These are phyloP conservation scores for Scarus forsteni DNA, from an alignment of 2,797 vertebrate species.

Conservation along the genomic window DNA sequence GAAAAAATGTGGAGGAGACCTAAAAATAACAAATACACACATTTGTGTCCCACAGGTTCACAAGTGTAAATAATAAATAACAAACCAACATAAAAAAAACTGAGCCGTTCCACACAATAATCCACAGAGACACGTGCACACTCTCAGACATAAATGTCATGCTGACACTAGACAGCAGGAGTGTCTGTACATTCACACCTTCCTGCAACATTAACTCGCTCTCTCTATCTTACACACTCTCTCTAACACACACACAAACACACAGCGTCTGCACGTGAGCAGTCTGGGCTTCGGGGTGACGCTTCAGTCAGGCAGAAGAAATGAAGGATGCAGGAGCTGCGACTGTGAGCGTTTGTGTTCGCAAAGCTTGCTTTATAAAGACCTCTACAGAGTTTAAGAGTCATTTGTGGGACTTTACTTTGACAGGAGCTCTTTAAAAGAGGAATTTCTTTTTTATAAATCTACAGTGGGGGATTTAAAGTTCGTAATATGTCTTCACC, in stretches of 20 bases:
- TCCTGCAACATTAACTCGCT: not conserved
- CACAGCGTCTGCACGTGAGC: constrained; percentile 27
- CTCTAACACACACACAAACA: not conserved
- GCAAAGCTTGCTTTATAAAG: constrained; percentile 23
- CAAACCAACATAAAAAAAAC: not conserved
- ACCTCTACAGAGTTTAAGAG: not conserved
- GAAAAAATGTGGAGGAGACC: not conserved
- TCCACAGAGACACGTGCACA: constrained; percentile 1
- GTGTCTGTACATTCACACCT: constrained; percentile 26
- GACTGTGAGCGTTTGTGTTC: constrained; percentile 2
- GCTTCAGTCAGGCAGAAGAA: constrained; percentile 4
- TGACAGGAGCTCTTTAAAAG: constrained; percentile 7
- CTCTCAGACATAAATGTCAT: constrained; percentile 2
- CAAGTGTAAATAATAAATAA: constrained; percentile 8
- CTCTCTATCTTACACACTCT: not conserved
- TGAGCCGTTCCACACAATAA: not conserved
- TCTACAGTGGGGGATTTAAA: not conserved
- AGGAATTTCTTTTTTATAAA: not conserved
- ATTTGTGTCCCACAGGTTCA: not conserved
- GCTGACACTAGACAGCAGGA: not conserved
- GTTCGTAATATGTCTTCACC: not conserved
- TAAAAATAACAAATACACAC: not conserved
- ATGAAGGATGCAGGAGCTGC: constrained; percentile 26
- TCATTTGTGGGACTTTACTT: constrained; percentile 21
- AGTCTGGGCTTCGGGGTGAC: constrained; percentile 18